Base-by-base conservation (phyloP, 2,888 invertebrate genomes). In the Tetranychus truncatus region DNA sequence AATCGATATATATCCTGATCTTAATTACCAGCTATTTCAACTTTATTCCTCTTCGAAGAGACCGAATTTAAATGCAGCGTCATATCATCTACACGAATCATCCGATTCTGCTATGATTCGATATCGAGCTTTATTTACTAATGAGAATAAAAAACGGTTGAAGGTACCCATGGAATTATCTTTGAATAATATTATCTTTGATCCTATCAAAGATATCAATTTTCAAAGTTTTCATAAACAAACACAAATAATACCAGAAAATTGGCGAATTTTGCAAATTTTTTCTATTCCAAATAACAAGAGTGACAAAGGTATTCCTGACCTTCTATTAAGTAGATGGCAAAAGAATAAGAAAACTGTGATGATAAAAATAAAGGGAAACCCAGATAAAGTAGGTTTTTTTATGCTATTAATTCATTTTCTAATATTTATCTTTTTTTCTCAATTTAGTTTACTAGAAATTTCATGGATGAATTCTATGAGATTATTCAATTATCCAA, bases 201-300 rank as follows among this genome's bases (percentile, higher is more conserved):
- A 73, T 34, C 11, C 21, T 7, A 46, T 66, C 44, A 34, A 45
- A 66, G 21, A n/a, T 6, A 66, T 7, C n/a, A 73, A 69, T 34
- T 18, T 24, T 15, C 46, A 67, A 45, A 45, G 55, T 11, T 21
- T 69, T 18, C 18, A 8, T 55, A 45, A 72, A 72, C 3, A 21
- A 20, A 24, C 66, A n/a, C n/a, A 67, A 6, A 45, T n/a, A 20
- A 21, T 76, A n/a, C 77, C 77, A 6, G 21, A 66, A n/a, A 65
- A 75, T 65, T 79, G 78, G 78, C 75, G 77, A 66, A 69, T 79
- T 65, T 65, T 78, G 18, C 78, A 79, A 72, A 74, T 79, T 4
- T 55, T 9, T 7, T 67, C 20, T 72, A 66, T 76, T 15, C 44
- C 75, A 20, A 24, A 73, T n/a, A 20, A 75, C 11, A 45, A 71